Conservation (phyloP, 2,113 vertebrate genomes). For the Tinamus guttatus region DNA sequence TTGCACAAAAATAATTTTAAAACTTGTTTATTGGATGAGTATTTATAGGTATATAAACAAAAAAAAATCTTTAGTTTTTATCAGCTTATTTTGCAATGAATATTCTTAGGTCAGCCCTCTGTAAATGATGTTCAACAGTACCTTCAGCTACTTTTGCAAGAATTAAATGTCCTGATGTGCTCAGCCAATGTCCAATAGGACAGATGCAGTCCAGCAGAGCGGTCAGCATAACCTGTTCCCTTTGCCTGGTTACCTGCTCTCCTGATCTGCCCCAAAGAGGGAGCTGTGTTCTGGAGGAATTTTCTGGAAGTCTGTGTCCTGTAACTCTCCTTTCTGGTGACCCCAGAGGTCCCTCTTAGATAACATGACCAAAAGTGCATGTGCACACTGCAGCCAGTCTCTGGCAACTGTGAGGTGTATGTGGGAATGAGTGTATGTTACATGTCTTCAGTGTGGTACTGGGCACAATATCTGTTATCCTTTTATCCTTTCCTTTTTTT, state of each 20-base stretch:
- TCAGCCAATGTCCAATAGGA: neutral
- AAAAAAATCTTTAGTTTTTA: neutral
- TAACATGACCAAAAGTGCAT: neutral
- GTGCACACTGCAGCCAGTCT: neutral
- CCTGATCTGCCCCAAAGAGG: neutral
- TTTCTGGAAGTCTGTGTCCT: neutral
- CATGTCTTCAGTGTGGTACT: fast-evolving
- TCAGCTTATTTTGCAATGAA: neutral
- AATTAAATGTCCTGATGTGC: fast-evolving
- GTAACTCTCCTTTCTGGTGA: neutral
- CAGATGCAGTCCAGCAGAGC: neutral
- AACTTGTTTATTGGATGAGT: neutral
- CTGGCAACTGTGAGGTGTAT: fast-evolving
- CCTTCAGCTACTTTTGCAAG: neutral
- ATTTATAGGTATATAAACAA: neutral
- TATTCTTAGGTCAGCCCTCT: neutral
- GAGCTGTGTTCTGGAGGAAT: neutral
- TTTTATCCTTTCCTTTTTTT: neutral
- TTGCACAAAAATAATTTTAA: neutral
- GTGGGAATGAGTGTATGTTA: neutral
- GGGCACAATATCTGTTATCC: neutral
- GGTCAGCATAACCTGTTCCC: neutral
- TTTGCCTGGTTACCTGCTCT: neutral
- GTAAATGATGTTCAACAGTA: neutral
- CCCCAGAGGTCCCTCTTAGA: neutral